A percentile compares a stretch with the other conserved stretches of the same genome.
Conservation (phyloP, 1,140 invertebrate species). For the Hesperophylax magnus region DNA sequence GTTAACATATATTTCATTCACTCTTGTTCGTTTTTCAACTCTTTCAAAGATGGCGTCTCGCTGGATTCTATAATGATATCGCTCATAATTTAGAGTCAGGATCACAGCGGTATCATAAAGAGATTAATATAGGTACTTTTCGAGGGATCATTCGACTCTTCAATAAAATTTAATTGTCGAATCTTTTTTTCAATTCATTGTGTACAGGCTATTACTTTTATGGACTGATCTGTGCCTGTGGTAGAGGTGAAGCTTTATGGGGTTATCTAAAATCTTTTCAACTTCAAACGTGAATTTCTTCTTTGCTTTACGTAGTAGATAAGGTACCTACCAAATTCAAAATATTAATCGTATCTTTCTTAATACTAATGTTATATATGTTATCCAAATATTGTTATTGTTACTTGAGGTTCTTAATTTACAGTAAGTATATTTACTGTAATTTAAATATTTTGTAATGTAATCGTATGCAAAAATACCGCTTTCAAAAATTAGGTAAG, state of each 20-base stretch:
- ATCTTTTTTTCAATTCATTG: conserved; percentile 48
- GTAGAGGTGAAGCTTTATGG: conserved; percentile 6
- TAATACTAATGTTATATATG: no score
- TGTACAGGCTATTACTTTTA: conserved; percentile 48
- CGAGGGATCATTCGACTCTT: conserved; percentile 53
- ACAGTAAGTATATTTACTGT: no score
- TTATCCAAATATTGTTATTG: no score
- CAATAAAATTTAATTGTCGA: conserved; percentile 57
- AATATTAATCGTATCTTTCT: no score
- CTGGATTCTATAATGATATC: conserved; percentile 58
- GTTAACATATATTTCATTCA: conserved; percentile 58
- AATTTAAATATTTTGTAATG: no score
- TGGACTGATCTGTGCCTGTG: conserved; percentile 16
- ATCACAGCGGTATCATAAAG: conserved; percentile 57
- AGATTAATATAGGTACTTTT: conserved; percentile 57
- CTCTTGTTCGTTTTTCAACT: conserved; percentile 55
- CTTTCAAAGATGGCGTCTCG: conserved; percentile 52
- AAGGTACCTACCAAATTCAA: no score
- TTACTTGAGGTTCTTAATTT: no score
- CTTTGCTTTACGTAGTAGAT: not conserved
- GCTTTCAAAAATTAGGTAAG: no score
- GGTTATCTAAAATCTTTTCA: conserved; percentile 38
- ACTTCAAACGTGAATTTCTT: conserved; percentile 21
- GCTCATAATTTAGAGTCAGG: conserved; percentile 58
- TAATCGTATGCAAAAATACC: no score